phyloP scores from a whole-genome alignment of 2,113 vertebrate genomes.

The Ptychochromis oligacanthus region DNA sequence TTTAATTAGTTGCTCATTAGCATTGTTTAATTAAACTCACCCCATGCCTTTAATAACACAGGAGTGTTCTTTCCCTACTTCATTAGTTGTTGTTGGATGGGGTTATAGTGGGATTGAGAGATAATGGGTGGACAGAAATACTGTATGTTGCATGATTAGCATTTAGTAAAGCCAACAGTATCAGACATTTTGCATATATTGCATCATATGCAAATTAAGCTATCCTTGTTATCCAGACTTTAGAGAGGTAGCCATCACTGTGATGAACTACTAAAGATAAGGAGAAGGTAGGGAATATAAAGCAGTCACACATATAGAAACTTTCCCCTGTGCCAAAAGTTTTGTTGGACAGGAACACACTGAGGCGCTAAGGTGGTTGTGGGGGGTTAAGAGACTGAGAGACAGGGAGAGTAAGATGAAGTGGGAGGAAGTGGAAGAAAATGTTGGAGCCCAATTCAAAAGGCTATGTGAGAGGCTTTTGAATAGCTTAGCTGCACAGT shows the following conservation, averaged over 20 bases:
- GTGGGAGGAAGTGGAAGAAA: conserved; percentile 31
- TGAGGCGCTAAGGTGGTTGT: conserved; percentile 11
- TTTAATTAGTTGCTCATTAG: conserved; percentile 83
- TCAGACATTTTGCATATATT: conserved; percentile 17
- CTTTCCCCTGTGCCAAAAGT: conserved; percentile 5
- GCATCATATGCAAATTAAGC: background rate
- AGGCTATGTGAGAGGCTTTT: conserved; percentile 60
- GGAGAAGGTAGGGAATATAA: background rate
- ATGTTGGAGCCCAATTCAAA: conserved; percentile 32
- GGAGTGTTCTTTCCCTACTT: conserved; percentile 53
- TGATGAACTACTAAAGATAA: background rate
- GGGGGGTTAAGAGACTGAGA: conserved; percentile 30
- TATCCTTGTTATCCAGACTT: background rate
- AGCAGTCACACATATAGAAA: background rate
- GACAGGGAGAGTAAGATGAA: conserved; percentile 27
- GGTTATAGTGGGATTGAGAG: conserved; percentile 37
- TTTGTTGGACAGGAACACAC: conserved; percentile 16
- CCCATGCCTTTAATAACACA: conserved; percentile 72
- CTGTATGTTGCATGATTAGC: conserved; percentile 13
- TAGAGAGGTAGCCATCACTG: background rate
- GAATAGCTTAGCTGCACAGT: conserved; percentile 61
- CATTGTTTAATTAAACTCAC: conserved; percentile 83
- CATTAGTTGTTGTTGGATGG: conserved; percentile 65
- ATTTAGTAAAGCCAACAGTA: conserved; percentile 24
- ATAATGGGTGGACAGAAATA: conserved; percentile 10